Evolutionary conservation across 2,888 invertebrate species (phyloP).

Genomic region (Lysandra coridon): DNA sequence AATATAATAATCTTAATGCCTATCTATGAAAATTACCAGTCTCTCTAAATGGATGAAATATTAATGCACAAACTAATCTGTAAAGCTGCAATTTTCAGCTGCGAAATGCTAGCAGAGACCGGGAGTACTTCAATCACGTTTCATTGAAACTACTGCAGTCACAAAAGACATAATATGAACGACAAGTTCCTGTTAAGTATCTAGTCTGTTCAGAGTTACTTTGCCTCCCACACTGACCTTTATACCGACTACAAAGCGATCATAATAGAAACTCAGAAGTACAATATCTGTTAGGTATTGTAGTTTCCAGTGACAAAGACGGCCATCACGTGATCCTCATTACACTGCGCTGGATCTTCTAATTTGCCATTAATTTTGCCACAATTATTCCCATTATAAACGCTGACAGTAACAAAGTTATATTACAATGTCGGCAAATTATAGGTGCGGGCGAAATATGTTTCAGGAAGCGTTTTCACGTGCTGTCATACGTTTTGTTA

Average conservation of each 20-base stretch:
- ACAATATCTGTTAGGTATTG: constrained; percentile 1
- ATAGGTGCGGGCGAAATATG: constrained; percentile 57
- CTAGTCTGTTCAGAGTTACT: background rate
- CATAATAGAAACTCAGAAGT: background rate
- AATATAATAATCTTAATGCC: too few species aligned
- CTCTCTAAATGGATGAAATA: too few species aligned
- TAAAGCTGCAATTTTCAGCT: background rate
- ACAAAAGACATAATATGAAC: background rate
- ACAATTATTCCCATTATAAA: constrained; percentile 77
- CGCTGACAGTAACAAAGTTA: constrained; percentile 65
- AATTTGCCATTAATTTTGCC: constrained; percentile 76
- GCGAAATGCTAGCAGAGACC: background rate
- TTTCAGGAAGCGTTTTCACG: constrained; percentile 47
- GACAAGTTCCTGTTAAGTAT: constrained; percentile 12
- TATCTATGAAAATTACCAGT: too few species aligned
- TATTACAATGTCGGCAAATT: constrained; percentile 77
- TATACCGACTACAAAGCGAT: background rate
- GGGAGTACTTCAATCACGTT: background rate
- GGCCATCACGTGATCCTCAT: constrained; percentile 54
- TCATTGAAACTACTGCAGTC: background rate
- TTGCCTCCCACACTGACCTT: background rate
- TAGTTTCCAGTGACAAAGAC: constrained; percentile 34
- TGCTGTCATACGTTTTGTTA: constrained; percentile 38
- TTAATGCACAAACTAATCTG: too few species aligned
- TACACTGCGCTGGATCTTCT: constrained; percentile 66